Evolutionary conservation across 1,140 invertebrate genomes (phyloP), one percentile per base, ranked within the genome.

Genomic region (Ceratoteleas bidentatus): DNA sequence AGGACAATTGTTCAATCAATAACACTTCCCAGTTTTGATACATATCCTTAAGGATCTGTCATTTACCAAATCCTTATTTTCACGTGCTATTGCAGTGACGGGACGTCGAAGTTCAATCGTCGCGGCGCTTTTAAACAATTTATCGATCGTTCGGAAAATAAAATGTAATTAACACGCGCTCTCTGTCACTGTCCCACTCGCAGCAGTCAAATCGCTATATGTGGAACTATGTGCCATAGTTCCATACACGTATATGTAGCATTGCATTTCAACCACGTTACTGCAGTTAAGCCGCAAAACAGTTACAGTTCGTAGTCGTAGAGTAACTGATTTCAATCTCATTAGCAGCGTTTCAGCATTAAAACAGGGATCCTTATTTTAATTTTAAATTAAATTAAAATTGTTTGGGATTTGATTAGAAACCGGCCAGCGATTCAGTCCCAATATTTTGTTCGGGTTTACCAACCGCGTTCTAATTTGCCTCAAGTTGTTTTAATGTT

Each of bases 281-380:
- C 40, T 43, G n/a, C 16, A 43, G 52, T 14, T 53, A 36, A 16
- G 40, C 16, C 33, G 24, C 52, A 57, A 68, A 68, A 68, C 43
- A 70, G 56, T 6, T 60, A 70, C 66, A n/a, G 43, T 11, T 38
- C 56, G 15, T 53, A 70, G 45, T 34, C 24, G 38, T 7, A 52
- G 34, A 50, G 56, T 60, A 60, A 70, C 66, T 52, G 45, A 70
- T 60, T 58, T 60, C 50, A 52, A 24, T 58, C 66, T 52, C 56
- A 45, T 16, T 60, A 49, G 13, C 14, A 49, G 40, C 53, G 24
- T 58, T 58, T 45, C 40, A 58, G 38, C 38, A 58, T 50, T 68
- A 50, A 24, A 58, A 24, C 33, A 49, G 43, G 33, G 16, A 50
- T 15, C 14, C 14, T 50, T 50, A 50, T 50, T 15, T 24, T 11